Evolutionary conservation across 2,113 vertebrate genomes (phyloP), one percentile per base, ranked within the genome.

Genomic region (Crypturellus undulatus): DNA sequence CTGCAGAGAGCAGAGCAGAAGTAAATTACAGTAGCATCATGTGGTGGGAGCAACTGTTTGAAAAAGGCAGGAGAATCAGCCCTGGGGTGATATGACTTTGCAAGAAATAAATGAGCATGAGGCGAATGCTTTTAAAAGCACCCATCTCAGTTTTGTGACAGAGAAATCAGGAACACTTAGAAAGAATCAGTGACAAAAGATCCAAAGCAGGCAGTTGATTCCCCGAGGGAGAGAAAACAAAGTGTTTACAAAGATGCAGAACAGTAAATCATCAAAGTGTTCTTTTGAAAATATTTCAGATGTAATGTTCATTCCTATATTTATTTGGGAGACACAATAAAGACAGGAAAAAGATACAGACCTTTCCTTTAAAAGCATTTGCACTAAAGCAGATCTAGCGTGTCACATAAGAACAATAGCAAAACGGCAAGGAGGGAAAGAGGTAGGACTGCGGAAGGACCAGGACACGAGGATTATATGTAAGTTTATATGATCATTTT

Each of bases 81-180:
- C 83, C n/a, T 77, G 36, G 30, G 68, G 69, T 84, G 77, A 65
- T 63, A 65, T 87, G 93, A 96, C 86, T 94, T 65, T 76, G 90
- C 88, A 92, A 89, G 88, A 93, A 95, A 92, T 79, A 92, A 96
- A 90, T 59, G 24, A 84, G 36, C 30, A 47, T 59, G 86, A 95
- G 92, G 67, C 12, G 71, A 96, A 94, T 49, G 58, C 67, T 89
- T 93, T 90, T 49, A 82, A 84, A 96, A 87, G 34, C 40, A 77
- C 63, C 49, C 45, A 34, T 88, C 73, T 92, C 86, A 79, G 40
- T 51, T 95, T 67, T 79, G 73, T 4, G 0, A 64, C 72, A 84
- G 43, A 93, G 69, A 84, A 92, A 94, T 72, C 65, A 62, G 83
- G 69, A 91, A 76, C 21, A 68, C 12, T 80, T 63, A 85, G 85